These are phyloP conservation scores for Theretra japonica DNA, from an alignment of 2,888 invertebrate species.

Conservation along the genomic window DNA sequence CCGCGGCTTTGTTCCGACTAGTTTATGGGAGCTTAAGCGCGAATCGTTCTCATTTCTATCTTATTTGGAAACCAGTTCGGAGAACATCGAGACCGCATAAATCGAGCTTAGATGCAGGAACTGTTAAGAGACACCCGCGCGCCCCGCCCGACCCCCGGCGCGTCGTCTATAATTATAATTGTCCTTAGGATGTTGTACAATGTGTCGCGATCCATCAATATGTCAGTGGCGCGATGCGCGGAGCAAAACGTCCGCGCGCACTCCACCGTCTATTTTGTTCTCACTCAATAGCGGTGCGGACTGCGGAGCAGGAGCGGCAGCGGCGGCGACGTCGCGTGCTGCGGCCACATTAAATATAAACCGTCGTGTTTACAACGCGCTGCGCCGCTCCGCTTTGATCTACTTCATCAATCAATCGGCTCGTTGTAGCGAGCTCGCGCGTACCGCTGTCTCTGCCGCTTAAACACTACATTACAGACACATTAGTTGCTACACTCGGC, in stretches of 20 bases:
- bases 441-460: not conserved
- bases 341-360: conserved; percentile 27
- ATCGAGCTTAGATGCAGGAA: conserved; percentile 34
- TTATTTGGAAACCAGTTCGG: conserved; percentile 38
- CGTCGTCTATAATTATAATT: conserved; percentile 52
- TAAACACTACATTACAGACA: conserved; percentile 14
- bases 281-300: conserved; percentile 20
- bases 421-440: conserved; percentile 12
- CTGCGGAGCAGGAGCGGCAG: conserved; percentile 17
- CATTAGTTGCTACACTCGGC: not conserved
- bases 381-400: conserved; percentile 28
- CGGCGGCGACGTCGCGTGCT: conserved; percentile 24
- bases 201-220: conserved; percentile 60
- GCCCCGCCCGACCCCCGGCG: not conserved
- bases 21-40: conserved; percentile 44
- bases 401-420: conserved; percentile 28
- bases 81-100: conserved; percentile 42
- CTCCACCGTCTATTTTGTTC: conserved; percentile 33
- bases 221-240: conserved; percentile 47
- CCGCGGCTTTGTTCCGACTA: conserved; percentile 47
- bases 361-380: conserved; percentile 29
- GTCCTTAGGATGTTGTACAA: conserved; percentile 56
- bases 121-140: not conserved
- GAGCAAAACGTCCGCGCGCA: conserved; percentile 29
- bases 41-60: conserved; percentile 44